Evolutionary conservation across 2,113 vertebrate genomes (phyloP), one percentile per base, ranked within the genome.

Genomic region (Entomyzon cyanotis): DNA sequence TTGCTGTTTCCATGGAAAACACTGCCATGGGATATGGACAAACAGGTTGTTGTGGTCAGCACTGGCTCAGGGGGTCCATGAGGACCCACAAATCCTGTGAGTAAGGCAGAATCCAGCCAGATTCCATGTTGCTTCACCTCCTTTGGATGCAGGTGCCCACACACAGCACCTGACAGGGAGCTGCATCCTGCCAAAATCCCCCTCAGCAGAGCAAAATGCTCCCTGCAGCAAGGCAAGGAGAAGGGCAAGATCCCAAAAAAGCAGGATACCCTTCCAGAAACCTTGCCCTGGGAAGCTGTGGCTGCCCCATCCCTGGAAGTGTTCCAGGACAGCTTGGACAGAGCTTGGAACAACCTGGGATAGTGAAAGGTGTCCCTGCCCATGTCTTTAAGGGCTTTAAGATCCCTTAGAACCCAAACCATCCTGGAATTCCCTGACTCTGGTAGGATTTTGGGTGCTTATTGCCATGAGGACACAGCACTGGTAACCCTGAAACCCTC

Each of bases 381-480:
- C 19, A 16, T 9, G 6, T n/a, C 47, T 46, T 59, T 30, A 58
- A 58, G n/a, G 6, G 39, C 47, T 46, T 59, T n/a, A 58, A 58
- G n/a, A 46, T 11, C 28, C 64, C 12, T 87, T 46, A 10, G 47
- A 60, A 12, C 15, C 4, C 28, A 55, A 62, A 41, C 39, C 64
- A 70, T 55, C 28, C 56, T 70, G 47, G n/a, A 70, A 87, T 47
- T 87, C n/a, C 41, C 35, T 8, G 30, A 1, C 9, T 39, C 35
- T 56, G 35, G 20, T 50, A 42, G 41, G 11, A 10, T 39, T 75
- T 37, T 3, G 6, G 35, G 30, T 41, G 35, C n/a, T 30, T 5
- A 21, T 12, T 58, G 49, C 31, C 13, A 6, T 25, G 49, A 50
- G 63, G 52, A 44, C 6, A 1, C 3, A 2, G 3, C 0, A 8